Evolutionary conservation across 2,113 vertebrate genomes (phyloP), one percentile per base, ranked within the genome.

Genomic region (Furnarius figulus): DNA sequence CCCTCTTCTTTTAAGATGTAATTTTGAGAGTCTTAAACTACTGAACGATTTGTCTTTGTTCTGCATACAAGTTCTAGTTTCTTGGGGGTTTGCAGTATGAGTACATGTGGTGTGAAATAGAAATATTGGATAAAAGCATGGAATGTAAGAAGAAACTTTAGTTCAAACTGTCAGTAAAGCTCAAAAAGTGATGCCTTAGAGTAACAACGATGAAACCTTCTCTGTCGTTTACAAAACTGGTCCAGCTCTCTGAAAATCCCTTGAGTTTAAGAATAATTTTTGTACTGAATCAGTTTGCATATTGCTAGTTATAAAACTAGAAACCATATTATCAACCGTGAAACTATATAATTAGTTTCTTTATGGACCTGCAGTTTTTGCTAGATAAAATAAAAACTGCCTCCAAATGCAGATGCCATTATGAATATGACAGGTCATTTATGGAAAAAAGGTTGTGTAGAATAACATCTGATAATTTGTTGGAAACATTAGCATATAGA

Each of bases 401-500:
- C 93, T 97, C 86, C 62, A 80, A 96, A 96, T 96, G 90, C 76
- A 96, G 93, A 97, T 78, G 84, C 87, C 71, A 91, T 98, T 98
- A 97, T 44, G 58, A 96, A 96, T 95, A 97, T 95, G 97, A 96
- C 95, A 97, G 97, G 96, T 98, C 97, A 97, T 97, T 98, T 98
- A 95, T 91, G 93, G 84, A 76, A 91, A 97, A 96, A 97, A 95
- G 72, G 82, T 97, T 97, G 86, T 84, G 52, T 96, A 93, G 87
- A 97, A 97, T 95, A 97, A 95, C 92, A 97, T 97, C 95, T 96
- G 95, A 98, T 98, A 98, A 98, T 98, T 98, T 97, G 91, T 92
- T 97, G 78, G 95, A 91, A 97, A 96, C 91, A 98, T 98, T 98
- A 98, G 97, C 98, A 98, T 98, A 98, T 97, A 98, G 96, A 98